Conservation (phyloP, 2,797 vertebrate species). For the Melanotaenia boesemani region DNA sequence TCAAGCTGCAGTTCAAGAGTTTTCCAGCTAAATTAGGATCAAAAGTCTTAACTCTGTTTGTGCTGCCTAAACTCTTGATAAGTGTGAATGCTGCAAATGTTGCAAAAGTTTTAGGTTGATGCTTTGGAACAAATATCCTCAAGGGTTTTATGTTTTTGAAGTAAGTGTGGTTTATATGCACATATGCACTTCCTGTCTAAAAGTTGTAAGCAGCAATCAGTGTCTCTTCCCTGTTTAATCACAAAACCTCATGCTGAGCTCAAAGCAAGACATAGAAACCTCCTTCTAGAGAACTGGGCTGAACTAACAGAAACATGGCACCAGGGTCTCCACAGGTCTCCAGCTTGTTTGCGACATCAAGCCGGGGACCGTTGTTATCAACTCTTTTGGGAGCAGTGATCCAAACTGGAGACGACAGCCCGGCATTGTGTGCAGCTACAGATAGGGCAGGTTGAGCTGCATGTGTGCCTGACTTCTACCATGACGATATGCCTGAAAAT, state of each 20-base stretch:
- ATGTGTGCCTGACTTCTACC: slow-evolving; percentile 38
- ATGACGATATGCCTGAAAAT: slow-evolving; percentile 71
- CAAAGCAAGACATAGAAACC: slow-evolving; percentile 1
- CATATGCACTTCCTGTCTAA: neutral
- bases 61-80: too few relatives aligned
- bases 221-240: slow-evolving; percentile 8
- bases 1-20: neutral
- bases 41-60: neutral
- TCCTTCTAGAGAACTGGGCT: slow-evolving; percentile 25
- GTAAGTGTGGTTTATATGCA: neutral
- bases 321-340: slow-evolving; percentile 23
- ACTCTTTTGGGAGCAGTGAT: slow-evolving; percentile 38
- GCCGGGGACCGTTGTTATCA: slow-evolving; percentile 5
- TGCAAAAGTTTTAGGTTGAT: too few relatives aligned
- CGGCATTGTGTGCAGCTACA: slow-evolving; percentile 43
- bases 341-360: slow-evolving; percentile 1
- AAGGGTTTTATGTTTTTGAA: neutral
- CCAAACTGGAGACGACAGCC: slow-evolving; percentile 54
- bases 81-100: too few relatives aligned
- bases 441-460: slow-evolving; percentile 82
- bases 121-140: neutral
- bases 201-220: neutral
- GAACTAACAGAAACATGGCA: slow-evolving; percentile 23
- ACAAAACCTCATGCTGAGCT: slow-evolving; percentile 8
- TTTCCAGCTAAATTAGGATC: neutral